Percentiles rank a stretch among this genome's conserved stretches.
Conservation (phyloP, 2,888 invertebrate species). For the Strigamia transsilvanica region DNA sequence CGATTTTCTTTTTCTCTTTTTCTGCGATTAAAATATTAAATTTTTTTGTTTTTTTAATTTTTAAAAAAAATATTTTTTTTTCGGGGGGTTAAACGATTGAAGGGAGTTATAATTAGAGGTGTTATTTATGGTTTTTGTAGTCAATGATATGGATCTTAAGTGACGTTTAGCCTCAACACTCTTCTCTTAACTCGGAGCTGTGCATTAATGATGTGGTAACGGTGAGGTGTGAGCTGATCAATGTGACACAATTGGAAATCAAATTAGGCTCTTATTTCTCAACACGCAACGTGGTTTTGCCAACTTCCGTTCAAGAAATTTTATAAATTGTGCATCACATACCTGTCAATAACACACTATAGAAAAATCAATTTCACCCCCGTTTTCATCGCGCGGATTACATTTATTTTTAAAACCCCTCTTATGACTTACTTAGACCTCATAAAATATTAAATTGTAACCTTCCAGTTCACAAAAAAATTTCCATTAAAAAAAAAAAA, state of each 20-base stretch:
- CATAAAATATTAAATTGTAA: too few relatives aligned
- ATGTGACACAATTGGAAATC: conserved; percentile 49
- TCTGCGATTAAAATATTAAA: too few relatives aligned
- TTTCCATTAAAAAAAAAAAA: too few relatives aligned
- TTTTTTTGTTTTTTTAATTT: background rate
- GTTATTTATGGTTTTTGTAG: background rate
- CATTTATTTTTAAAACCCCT: background rate
- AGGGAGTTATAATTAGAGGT: background rate
- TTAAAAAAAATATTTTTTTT: too few relatives aligned
- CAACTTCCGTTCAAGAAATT: conserved; percentile 34
- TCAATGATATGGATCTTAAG: conserved; percentile 15
- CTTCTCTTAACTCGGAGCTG: background rate
- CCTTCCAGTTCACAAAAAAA: too few relatives aligned
- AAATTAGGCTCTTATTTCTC: conserved; percentile 46
- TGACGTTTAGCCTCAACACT: conserved; percentile 1
- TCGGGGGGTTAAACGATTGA: background rate
- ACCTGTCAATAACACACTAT: conserved; percentile 26
- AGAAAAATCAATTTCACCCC: conserved; percentile 16
- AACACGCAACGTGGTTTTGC: conserved; percentile 37
- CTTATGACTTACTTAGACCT: background rate
- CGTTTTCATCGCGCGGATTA: background rate
- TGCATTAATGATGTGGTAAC: conserved; percentile 49
- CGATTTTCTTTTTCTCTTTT: too few relatives aligned
- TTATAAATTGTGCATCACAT: conserved; percentile 29
- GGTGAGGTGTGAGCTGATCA: conserved; percentile 48